phyloP scores from a whole-genome alignment of 2,797 vertebrate species.

The Balearica regulorum region DNA sequence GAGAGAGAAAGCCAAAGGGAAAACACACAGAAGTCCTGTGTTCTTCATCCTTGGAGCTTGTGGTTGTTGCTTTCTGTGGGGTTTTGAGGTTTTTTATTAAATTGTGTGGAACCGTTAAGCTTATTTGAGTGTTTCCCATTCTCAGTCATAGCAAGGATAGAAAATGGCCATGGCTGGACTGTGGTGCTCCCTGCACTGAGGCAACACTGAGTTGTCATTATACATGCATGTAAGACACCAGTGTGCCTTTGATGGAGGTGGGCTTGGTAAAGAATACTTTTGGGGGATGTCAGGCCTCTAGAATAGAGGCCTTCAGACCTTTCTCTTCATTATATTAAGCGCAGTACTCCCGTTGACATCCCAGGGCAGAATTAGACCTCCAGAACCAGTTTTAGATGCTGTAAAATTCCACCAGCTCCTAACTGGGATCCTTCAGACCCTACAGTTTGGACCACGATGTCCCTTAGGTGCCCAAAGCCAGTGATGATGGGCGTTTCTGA shows the following conservation, averaged over 20 bases:
- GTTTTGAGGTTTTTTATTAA: conserved; percentile 20
- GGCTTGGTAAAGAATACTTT: background rate
- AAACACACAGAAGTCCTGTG: conserved; percentile 2
- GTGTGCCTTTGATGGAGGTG: background rate
- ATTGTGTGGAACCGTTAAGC: background rate
- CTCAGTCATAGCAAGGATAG: background rate
- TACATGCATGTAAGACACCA: accelerated
- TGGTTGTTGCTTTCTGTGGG: background rate
- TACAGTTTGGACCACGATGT: background rate
- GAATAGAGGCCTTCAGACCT: background rate
- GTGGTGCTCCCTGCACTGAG: background rate
- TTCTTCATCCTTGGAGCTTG: background rate
- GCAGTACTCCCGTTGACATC: background rate
- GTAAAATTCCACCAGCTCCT: background rate
- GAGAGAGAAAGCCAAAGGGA: conserved; percentile 25
- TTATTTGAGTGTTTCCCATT: background rate
- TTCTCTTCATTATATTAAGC: background rate
- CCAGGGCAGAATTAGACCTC: background rate
- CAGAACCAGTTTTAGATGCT: background rate
- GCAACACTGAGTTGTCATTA: background rate
- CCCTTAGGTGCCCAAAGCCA: background rate
- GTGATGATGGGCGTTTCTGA: accelerated
- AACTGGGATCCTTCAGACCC: background rate
- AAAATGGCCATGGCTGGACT: background rate
- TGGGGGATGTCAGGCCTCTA: background rate